Evolutionary conservation across 2,113 vertebrate species (phyloP).

Genomic region (Lasiurus cinereus): DNA sequence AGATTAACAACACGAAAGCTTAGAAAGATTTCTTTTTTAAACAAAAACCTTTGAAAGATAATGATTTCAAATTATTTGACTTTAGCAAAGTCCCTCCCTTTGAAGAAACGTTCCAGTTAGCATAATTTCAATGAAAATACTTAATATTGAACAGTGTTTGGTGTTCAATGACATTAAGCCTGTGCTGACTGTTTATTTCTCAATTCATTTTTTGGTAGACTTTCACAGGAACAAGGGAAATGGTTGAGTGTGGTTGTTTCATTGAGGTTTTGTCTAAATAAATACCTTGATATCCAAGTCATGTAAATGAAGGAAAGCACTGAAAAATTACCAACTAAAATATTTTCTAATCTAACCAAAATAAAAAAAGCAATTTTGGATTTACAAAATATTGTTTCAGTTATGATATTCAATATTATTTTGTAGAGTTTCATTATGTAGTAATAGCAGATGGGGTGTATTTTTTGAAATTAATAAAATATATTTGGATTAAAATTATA

Average conservation of each 20-base stretch:
- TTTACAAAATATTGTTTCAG: not conserved
- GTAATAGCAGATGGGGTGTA: not conserved
- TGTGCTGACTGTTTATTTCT: conserved; percentile 58
- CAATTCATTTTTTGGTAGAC: conserved; percentile 43
- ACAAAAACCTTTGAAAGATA: conserved; percentile 28
- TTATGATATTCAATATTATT: conserved; percentile 24
- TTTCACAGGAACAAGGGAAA: conserved; percentile 6
- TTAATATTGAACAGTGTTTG: conserved; percentile 55
- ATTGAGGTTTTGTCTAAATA: not conserved
- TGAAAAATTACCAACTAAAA: conserved; percentile 30
- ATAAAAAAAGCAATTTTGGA: not conserved
- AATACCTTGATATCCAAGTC: not conserved
- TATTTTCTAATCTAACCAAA: conserved; percentile 62
- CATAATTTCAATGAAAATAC: conserved; percentile 22
- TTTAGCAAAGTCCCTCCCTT: conserved; percentile 37
- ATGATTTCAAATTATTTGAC: not conserved
- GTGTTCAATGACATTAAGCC: conserved; percentile 15
- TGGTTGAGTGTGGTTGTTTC: not conserved
- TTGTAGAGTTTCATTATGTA: conserved; percentile 5
- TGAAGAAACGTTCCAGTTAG: conserved; percentile 70
- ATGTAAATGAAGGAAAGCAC: not conserved
- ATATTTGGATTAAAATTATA: not conserved
- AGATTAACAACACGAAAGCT: not conserved
- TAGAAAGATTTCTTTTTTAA: conserved; percentile 17
- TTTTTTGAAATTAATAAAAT: conserved; percentile 28